A percentile compares a stretch with the other conserved stretches of the same genome.
These are phyloP conservation scores for Cynopterus sphinx DNA, from an alignment of 2,797 vertebrate genomes.

Conservation along the genomic window DNA sequence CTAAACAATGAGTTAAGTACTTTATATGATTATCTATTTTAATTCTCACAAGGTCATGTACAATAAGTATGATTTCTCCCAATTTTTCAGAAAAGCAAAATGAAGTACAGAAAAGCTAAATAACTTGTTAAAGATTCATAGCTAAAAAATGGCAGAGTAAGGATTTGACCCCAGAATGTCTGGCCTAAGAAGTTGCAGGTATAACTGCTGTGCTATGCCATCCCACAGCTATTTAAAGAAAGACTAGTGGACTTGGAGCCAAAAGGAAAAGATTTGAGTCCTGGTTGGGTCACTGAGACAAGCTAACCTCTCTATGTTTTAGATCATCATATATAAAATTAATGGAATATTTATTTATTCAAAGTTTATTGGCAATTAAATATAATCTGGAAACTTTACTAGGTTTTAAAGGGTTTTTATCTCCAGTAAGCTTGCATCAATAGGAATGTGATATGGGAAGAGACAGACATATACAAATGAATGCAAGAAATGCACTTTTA, in stretches of 20 bases:
- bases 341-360: background rate
- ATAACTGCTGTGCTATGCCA: background rate
- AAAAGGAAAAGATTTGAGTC: background rate
- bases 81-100: background rate
- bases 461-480: background rate
- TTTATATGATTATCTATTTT: background rate
- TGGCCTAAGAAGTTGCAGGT: background rate
- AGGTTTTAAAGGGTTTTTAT: background rate
- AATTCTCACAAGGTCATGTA: background rate
- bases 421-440: background rate
- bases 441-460: background rate
- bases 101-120: background rate
- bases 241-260: background rate
- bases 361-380: background rate
- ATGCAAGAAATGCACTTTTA: background rate
- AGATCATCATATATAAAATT: background rate
- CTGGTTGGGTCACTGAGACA: background rate
- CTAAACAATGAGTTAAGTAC: background rate
- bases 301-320: background rate
- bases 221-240: background rate
- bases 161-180: background rate
- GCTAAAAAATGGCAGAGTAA: background rate
- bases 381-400: background rate
- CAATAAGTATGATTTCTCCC: background rate
- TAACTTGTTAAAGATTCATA: background rate